Percentiles rank a stretch among this genome's conserved stretches.
Conservation (phyloP, 92 coral and sea anemone genomes). For the Bergia puertoricense region DNA sequence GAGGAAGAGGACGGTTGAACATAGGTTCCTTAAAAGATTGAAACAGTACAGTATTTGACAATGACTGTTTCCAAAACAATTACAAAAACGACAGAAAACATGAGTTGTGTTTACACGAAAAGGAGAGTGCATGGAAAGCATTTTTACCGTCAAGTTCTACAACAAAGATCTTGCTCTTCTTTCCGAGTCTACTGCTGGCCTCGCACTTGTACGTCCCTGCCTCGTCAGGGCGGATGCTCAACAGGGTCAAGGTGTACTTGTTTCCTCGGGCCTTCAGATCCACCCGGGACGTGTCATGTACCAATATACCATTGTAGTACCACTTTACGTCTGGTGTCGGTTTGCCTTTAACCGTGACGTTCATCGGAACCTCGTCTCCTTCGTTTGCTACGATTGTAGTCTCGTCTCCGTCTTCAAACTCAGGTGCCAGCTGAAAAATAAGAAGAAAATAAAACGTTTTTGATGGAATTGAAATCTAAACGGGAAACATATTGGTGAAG, state of each 20-base stretch:
- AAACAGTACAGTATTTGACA: no score
- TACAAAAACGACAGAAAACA: not conserved
- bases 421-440: slow-evolving; percentile 42
- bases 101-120: not conserved
- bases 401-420: slow-evolving; percentile 63
- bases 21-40: not conserved
- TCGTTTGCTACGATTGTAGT: slow-evolving; percentile 53
- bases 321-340: slow-evolving; percentile 69
- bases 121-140: not conserved
- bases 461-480: not conserved
- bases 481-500: not conserved
- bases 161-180: slow-evolving; percentile 57
- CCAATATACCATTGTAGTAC: slow-evolving; percentile 58
- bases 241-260: slow-evolving; percentile 48
- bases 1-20: not conserved
- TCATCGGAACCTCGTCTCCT: slow-evolving; percentile 57
- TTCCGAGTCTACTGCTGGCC: slow-evolving; percentile 60
- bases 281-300: slow-evolving; percentile 55
- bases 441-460: not conserved
- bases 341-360: slow-evolving; percentile 57
- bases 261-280: slow-evolving; percentile 55
- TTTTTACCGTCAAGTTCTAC: slow-evolving; percentile 58
- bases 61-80: no score
- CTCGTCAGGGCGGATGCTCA: slow-evolving; percentile 60
- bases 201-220: slow-evolving; percentile 67